Evolutionary conservation across 2,113 vertebrate genomes (phyloP).

Genomic region (Martes martes): DNA sequence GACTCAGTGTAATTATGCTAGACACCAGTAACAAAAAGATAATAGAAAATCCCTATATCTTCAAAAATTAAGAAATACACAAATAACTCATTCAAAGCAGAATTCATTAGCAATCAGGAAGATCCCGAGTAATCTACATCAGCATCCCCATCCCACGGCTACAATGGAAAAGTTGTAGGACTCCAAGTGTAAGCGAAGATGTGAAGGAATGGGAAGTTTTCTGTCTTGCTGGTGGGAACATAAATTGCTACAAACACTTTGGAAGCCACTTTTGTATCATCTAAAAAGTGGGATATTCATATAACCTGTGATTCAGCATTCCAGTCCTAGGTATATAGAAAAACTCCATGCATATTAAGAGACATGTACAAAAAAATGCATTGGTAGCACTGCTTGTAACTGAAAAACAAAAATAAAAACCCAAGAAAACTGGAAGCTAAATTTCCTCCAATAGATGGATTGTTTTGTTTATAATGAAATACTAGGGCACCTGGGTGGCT

Average conservation of each 20-base stretch:
- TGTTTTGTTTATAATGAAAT: background rate
- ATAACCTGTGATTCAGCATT: background rate
- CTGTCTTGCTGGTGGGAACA: background rate
- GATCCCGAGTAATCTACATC: background rate
- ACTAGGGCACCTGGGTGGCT: background rate
- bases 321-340: background rate
- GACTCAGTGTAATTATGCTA: background rate
- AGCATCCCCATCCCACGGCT: background rate
- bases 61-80: background rate
- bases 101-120: background rate
- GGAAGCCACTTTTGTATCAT: background rate
- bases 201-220: background rate
- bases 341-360: background rate
- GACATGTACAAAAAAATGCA: background rate
- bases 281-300: background rate
- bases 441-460: background rate
- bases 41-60: background rate
- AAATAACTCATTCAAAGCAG: background rate
- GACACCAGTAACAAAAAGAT: background rate
- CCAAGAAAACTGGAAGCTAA: background rate
- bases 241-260: background rate
- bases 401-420: background rate
- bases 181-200: background rate
- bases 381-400: background rate
- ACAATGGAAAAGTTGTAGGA: background rate